These are phyloP conservation scores for Brachyrhaphis roseni DNA, from an alignment of 2,797 vertebrate genomes.

Conservation along the genomic window DNA sequence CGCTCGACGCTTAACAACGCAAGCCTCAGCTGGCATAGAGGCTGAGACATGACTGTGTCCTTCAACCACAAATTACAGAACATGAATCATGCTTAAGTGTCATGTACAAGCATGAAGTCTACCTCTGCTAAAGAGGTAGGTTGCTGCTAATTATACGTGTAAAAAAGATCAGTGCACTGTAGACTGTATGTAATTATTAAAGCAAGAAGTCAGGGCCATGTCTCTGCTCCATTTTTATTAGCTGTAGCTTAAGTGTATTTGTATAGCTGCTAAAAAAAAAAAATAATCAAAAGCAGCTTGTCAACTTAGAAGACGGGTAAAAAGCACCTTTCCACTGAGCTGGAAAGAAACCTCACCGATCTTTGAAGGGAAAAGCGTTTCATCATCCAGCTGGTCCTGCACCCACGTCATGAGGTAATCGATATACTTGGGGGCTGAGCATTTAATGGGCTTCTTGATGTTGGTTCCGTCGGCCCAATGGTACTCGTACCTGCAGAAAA, in stretches of 20 bases:
- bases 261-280: neutral
- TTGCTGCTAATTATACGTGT: neutral
- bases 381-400: constrained; percentile 98
- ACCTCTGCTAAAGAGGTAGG: neutral
- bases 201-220: neutral
- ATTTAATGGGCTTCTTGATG: constrained; percentile 99
- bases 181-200: neutral
- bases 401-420: constrained; percentile 99
- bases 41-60: neutral
- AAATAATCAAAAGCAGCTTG: neutral
- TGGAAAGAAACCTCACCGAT: constrained; percentile 82
- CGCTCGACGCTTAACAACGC: constrained; percentile 23
- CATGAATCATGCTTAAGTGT: neutral
- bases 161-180: neutral
- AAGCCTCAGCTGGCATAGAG: constrained; percentile 37
- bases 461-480: constrained; percentile 99
- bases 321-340: neutral
- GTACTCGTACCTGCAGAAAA: constrained; percentile 91
- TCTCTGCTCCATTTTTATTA: constrained; percentile 3
- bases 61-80: constrained; percentile 5
- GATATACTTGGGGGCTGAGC: constrained; percentile 97
- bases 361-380: constrained; percentile 97
- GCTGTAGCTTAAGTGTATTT: neutral
- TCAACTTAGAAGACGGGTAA: neutral
- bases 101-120: neutral